Evolutionary conservation across 2,888 invertebrate species (phyloP), one percentile per base, ranked within the genome.

Genomic region (Frankliniella intonsa): DNA sequence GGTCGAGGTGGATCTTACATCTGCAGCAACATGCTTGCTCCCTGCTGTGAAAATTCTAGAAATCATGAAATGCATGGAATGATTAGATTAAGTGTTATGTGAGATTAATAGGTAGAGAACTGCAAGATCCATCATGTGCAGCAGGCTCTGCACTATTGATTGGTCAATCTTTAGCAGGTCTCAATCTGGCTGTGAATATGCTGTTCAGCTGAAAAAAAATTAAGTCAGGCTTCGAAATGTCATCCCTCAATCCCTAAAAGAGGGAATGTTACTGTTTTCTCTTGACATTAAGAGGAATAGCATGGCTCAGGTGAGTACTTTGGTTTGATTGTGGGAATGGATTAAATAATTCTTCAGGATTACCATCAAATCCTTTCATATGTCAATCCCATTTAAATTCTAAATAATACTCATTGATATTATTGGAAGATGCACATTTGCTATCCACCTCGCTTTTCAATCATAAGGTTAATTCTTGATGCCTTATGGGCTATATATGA

Each of bases 181-280:
- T 76, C 69, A 76, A 25, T 76, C 25, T 76, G 69, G 69, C 69
- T 76, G 69, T 76, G 69, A 76, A 76, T 76, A 76, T 76, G 69
- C 69, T 55, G 69, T 76, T 76, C 25, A 25, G 69, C 25, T 76
- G 69, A 22, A 76, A 69, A 69, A 9, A 9, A 25, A 25, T 76
- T 22, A 25, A 76, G 25, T 76, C 69, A 76, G 25, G 25, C 69
- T 76, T 25, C 9, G 12, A 76, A 76, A 76, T 25, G 55, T 55
- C 55, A 10, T 55, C 19, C 19, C 55, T 55, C 14, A 0, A 0
- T 55, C 55, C 19, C 12, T 5, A 14, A 14, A 55, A 55, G 19
- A 14, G 14, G 14, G 14, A 14, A 55, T 55, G 55, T 19, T 38
- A 38, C 38, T 38, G 38, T 38, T 38, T 38, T 38, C 38, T 38